Conservation (phyloP, 2,888 invertebrate genomes). For the Leucozona laternaria region DNA sequence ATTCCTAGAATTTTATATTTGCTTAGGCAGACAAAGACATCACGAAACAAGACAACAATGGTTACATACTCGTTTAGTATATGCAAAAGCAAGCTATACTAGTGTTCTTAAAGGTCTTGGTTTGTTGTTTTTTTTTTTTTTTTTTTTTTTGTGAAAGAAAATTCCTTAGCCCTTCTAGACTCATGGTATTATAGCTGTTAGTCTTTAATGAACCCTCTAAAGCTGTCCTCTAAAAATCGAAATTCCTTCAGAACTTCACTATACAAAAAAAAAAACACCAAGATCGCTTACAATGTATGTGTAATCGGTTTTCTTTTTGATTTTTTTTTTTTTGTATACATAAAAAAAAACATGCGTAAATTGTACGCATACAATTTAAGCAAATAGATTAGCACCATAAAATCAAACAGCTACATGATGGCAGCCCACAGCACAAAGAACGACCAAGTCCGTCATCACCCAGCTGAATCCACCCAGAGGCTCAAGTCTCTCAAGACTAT, state of each 20-base stretch:
- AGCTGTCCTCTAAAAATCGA: constrained; percentile 49
- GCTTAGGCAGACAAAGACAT: constrained; percentile 64
- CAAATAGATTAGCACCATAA: constrained; percentile 69
- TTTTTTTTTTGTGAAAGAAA: constrained; percentile 14
- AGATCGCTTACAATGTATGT: constrained; percentile 12
- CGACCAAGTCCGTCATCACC: constrained; percentile 21
- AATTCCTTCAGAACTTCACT: constrained; percentile 28
- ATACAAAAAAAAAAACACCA: background rate
- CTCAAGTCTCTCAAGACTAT: constrained; percentile 19
- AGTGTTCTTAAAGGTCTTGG: background rate
- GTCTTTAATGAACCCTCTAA: constrained; percentile 18
- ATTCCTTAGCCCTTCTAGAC: constrained; percentile 1
- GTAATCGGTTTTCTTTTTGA: constrained; percentile 11
- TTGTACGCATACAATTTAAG: constrained; percentile 69
- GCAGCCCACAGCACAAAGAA: constrained; percentile 24
- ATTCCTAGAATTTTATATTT: constrained; percentile 72
- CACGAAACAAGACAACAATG: constrained; percentile 62
- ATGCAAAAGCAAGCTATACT: background rate
- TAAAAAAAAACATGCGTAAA: constrained; percentile 41
- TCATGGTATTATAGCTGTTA: background rate
- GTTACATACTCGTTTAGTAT: background rate
- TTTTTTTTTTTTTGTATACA: background rate
- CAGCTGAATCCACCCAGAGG: constrained; percentile 2
- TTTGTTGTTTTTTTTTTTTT: background rate
- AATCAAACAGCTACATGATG: constrained; percentile 38